Evolutionary conservation across 1,140 invertebrate species (phyloP).

Genomic region (Drosophila azteca): DNA sequence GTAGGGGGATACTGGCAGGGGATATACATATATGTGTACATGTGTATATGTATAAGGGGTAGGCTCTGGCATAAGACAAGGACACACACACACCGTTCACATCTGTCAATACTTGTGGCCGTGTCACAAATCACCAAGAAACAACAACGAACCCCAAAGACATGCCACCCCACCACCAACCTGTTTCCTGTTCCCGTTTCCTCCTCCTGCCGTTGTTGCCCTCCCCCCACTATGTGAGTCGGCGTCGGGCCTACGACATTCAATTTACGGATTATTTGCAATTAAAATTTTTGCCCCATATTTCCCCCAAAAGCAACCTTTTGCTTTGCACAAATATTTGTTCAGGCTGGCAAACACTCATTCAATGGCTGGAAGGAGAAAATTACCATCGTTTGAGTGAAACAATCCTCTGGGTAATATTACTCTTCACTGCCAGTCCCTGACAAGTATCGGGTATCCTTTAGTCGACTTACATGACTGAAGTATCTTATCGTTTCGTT

Average conservation of each 20-base stretch:
- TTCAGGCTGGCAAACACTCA: too few relatives aligned
- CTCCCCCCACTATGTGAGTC: conserved; percentile 9
- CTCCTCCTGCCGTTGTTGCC: background rate
- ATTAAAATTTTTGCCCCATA: conserved; percentile 30
- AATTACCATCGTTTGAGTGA: too few relatives aligned
- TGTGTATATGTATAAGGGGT: too few relatives aligned
- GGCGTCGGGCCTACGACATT: conserved; percentile 33
- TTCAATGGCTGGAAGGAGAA: too few relatives aligned
- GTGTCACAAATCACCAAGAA: conserved; percentile 43
- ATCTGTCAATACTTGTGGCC: conserved; percentile 40
- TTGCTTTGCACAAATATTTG: too few relatives aligned
- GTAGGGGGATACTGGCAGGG: too few relatives aligned
- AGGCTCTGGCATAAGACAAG: conserved; percentile 3
- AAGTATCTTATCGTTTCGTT: background rate
- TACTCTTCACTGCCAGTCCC: too few relatives aligned
- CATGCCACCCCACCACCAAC: background rate
- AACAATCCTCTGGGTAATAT: too few relatives aligned
- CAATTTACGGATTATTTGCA: conserved; percentile 27
- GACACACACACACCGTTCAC: conserved; percentile 11
- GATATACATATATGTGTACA: too few relatives aligned
- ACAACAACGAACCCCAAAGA: conserved; percentile 2
- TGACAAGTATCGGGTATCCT: background rate
- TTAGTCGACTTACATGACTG: background rate
- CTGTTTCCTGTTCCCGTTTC: too few relatives aligned
- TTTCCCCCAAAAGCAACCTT: background rate